These are phyloP conservation scores for Manis pentadactyla DNA, from an alignment of 2,797 vertebrate genomes.

Conservation along the genomic window DNA sequence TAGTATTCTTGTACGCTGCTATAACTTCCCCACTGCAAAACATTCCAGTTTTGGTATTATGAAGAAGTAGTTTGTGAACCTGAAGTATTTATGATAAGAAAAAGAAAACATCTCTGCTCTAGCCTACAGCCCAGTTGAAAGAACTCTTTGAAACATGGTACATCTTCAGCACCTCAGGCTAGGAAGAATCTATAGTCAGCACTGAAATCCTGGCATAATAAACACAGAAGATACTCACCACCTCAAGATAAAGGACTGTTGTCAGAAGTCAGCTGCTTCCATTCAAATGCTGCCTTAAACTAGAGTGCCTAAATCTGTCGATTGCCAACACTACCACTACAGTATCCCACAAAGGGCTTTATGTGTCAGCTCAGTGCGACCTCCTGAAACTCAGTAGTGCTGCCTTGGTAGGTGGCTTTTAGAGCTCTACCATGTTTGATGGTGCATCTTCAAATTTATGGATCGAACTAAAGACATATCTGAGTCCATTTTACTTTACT, in stretches of 20 bases:
- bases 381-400: constrained; percentile 80
- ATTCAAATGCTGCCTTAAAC: constrained; percentile 92
- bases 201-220: constrained; percentile 86
- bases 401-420: constrained; percentile 86
- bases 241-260: constrained; percentile 87
- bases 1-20: constrained; percentile 87
- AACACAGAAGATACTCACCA: constrained; percentile 85
- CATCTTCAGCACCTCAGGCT: constrained; percentile 85
- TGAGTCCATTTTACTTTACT: constrained; percentile 89
- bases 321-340: constrained; percentile 88
- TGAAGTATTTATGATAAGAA: constrained; percentile 84
- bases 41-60: constrained; percentile 87
- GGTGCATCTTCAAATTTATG: constrained; percentile 87
- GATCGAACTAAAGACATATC: constrained; percentile 85
- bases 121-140: constrained; percentile 84
- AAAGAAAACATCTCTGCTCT: constrained; percentile 86
- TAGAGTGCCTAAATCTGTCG: constrained; percentile 90
- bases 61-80: constrained; percentile 83
- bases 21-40: constrained; percentile 86
- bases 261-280: constrained; percentile 88
- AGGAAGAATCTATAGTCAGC: constrained; percentile 84
- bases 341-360: constrained; percentile 89
- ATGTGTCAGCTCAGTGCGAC: constrained; percentile 81
- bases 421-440: constrained; percentile 85
- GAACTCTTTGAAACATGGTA: constrained; percentile 84